Base-by-base conservation (phyloP, 2,888 invertebrate genomes). In the Ditylenchus weischeri region DNA sequence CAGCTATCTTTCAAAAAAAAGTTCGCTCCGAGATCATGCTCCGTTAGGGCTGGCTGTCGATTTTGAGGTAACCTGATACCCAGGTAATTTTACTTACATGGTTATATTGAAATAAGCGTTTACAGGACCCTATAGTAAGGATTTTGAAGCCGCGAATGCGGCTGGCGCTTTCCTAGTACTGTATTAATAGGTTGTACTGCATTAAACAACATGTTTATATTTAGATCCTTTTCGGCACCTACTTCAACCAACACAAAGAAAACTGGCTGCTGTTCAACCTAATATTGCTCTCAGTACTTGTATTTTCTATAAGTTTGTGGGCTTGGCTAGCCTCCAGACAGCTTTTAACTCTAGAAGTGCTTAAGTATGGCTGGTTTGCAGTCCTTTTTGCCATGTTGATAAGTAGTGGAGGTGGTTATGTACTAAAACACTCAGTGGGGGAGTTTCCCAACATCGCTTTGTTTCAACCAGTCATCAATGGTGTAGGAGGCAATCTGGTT, bases 311-410 rank as follows among this genome's bases (percentile, higher is more conserved):
- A 35, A 47, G 29, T 10, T 43, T 66, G 50, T 75, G 72, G 69
- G 51, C 35, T 5, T 59, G 35, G 58, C 23, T 74, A 10, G 70
- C 72, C 13, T 43, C 50, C 19, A 57, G 58, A 21, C 35, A 73
- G 19, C 36, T 35, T 8, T n/a, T 49, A 8, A 72, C 72, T 6
- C 62, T 48, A 35, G 58, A 72, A 64, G 72, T 75, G 43, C 61
- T 72, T n/a, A 65, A 63, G 8, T 58, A 54, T 47, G 92, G 92
- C 23, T 92, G 92, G 91, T 64, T 67, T 38, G 64, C 70, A 7
- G 51, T 66, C n/a, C 54, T 66, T n/a, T 21, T 48, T 19, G 63
- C 72, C 36, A 72, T 72, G 72, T 23, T 60, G 35, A 73, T 72
- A 51, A 61, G 64, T 47, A 62, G 59, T 21, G 71, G 71, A 73